phyloP scores from a whole-genome alignment of 1,140 invertebrate species.

The Brachionus asplanchnoidis region DNA sequence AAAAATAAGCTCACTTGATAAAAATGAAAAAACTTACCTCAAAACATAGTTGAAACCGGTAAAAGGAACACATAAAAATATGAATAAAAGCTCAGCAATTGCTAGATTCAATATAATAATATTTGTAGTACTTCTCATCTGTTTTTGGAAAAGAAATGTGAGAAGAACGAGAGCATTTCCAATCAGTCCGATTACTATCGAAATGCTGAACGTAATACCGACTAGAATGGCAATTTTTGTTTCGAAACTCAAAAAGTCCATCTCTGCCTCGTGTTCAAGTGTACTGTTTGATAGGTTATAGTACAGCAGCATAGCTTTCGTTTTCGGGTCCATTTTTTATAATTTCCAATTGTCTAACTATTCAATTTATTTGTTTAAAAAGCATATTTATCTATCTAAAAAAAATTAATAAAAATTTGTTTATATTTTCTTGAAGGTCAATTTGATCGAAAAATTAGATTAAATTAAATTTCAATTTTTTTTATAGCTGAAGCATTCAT shows the following conservation, averaged over 20 bases:
- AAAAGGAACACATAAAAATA: conserved; percentile 86
- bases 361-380: not conserved
- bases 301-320: not conserved
- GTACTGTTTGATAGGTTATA: not conserved
- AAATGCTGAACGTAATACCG: conserved; percentile 8
- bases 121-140: conserved; percentile 88
- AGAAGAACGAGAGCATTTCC: conserved; percentile 82
- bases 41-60: conserved; percentile 49
- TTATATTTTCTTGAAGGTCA: too few relatives aligned
- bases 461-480: too few relatives aligned
- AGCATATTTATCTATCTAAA: not conserved
- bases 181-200: conserved; percentile 69
- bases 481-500: too few relatives aligned
- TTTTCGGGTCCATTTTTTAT: not conserved
- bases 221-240: conserved; percentile 36
- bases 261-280: not conserved
- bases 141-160: conserved; percentile 74
- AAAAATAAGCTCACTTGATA: not conserved
- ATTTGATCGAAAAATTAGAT: too few relatives aligned
- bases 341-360: not conserved
- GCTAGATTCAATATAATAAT: conserved; percentile 79
- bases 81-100: conserved; percentile 81
- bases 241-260: conserved; percentile 20
- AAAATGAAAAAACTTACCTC: conserved; percentile 14
- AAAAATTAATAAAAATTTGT: not conserved